Evolutionary conservation across 2,797 vertebrate species (phyloP).

Genomic region (Babyrousa celebensis): DNA sequence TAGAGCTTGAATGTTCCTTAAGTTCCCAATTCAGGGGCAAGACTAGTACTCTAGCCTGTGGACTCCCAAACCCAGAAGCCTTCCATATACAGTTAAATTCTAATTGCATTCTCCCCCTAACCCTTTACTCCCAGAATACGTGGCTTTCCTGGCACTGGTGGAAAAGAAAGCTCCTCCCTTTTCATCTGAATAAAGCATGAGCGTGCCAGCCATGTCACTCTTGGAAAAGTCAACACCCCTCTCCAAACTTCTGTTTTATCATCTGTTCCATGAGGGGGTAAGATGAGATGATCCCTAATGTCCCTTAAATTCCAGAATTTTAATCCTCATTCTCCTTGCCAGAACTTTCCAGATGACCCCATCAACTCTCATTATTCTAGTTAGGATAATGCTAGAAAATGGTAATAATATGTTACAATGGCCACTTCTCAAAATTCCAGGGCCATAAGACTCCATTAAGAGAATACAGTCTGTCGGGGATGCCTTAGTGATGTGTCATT

Average conservation of each 20-base stretch:
- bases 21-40: neutral
- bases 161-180: neutral
- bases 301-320: slow-evolving; percentile 37
- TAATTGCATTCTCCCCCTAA: neutral
- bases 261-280: slow-evolving; percentile 40
- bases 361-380: slow-evolving; percentile 32
- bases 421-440: neutral
- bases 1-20: neutral
- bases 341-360: slow-evolving; percentile 16
- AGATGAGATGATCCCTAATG: slow-evolving; percentile 23
- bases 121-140: neutral
- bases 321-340: neutral
- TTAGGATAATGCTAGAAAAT: slow-evolving; percentile 21
- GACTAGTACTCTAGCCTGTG: neutral
- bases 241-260: slow-evolving; percentile 44
- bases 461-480: neutral
- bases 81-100: slow-evolving; percentile 6
- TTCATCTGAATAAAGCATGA: neutral
- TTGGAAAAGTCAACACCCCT: neutral
- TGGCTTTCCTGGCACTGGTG: slow-evolving; percentile 6
- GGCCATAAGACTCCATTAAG: neutral
- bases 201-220: no score
- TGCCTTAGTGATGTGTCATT: neutral
- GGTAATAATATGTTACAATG: neutral
- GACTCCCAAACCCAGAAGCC: neutral